Evolutionary conservation across 2,113 vertebrate genomes (phyloP).

Genomic region (Eupsittula cactorum): DNA sequence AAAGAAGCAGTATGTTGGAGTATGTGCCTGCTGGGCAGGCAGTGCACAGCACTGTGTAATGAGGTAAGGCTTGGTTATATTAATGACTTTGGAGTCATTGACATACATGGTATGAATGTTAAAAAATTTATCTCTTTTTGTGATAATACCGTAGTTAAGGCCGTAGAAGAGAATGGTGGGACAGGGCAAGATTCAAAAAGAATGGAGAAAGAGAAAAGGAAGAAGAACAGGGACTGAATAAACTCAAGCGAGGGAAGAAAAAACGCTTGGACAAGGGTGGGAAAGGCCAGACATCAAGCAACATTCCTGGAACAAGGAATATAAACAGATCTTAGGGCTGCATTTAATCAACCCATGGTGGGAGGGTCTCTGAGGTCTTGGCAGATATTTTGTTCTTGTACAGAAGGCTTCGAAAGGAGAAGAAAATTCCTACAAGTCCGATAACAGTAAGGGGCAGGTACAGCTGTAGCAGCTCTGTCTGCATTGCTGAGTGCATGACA

Average conservation of each 20-base stretch:
- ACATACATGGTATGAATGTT: background rate
- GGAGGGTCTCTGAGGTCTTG: background rate
- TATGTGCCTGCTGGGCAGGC: background rate
- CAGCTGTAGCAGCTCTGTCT: background rate
- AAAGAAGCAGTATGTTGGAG: background rate
- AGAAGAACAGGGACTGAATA: background rate
- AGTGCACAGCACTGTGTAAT: background rate
- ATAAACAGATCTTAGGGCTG: background rate
- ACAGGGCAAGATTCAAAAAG: background rate
- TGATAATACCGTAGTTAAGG: background rate
- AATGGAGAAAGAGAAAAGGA: background rate
- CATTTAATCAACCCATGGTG: background rate
- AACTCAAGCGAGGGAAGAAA: background rate
- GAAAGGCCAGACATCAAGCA: background rate
- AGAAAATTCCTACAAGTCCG: background rate
- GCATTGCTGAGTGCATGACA: background rate
- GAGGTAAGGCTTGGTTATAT: background rate
- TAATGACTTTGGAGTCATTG: background rate
- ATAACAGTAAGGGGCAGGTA: background rate
- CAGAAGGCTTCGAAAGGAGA: background rate
- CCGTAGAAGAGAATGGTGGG: background rate
- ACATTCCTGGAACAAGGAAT: background rate
- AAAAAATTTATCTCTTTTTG: background rate
- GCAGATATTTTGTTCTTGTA: background rate
- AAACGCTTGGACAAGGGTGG: background rate